Conservation (phyloP, 2,888 invertebrate species). For the Apodemia duryi region DNA sequence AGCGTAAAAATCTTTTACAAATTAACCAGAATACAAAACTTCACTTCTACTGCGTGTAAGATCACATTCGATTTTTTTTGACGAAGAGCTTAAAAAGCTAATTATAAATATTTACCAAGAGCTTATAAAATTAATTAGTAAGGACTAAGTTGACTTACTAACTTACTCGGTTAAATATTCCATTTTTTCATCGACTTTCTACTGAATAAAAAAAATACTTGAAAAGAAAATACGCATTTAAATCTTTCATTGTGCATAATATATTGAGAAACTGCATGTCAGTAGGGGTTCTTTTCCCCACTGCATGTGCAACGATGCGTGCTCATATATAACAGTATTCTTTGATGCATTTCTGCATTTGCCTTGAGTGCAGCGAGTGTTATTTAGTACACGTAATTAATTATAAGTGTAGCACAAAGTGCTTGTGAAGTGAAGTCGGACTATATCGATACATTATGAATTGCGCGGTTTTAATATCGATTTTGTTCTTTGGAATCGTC, state of each 20-base stretch:
- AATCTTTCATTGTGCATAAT: conserved; percentile 3
- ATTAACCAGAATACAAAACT: too few relatives aligned
- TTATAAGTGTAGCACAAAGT: not conserved
- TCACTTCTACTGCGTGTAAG: too few relatives aligned
- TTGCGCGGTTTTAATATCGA: conserved; percentile 49
- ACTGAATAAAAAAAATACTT: too few relatives aligned
- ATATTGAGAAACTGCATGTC: conserved; percentile 26
- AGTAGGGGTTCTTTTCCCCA: conserved; percentile 43
- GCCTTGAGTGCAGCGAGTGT: conserved; percentile 42
- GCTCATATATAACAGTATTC: conserved; percentile 60
- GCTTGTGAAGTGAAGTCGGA: conserved; percentile 54
- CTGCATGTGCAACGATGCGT: conserved; percentile 50
- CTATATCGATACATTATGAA: conserved; percentile 53
- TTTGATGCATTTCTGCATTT: conserved; percentile 56
- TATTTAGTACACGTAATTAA: conserved; percentile 19
- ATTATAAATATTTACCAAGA: too few relatives aligned
- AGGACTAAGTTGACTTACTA: too few relatives aligned
- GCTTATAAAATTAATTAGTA: too few relatives aligned
- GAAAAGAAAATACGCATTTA: not conserved
- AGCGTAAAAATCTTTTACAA: too few relatives aligned
- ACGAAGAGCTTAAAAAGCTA: too few relatives aligned
- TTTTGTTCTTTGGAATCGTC: conserved; percentile 63
- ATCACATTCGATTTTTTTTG: too few relatives aligned
- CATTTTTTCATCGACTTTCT: too few relatives aligned
- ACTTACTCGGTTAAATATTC: too few relatives aligned